A percentile compares a stretch with the other conserved stretches of the same genome.
These are phyloP conservation scores for Sarcophaga peregrina DNA, from an alignment of 1,140 invertebrate species.

Conservation along the genomic window DNA sequence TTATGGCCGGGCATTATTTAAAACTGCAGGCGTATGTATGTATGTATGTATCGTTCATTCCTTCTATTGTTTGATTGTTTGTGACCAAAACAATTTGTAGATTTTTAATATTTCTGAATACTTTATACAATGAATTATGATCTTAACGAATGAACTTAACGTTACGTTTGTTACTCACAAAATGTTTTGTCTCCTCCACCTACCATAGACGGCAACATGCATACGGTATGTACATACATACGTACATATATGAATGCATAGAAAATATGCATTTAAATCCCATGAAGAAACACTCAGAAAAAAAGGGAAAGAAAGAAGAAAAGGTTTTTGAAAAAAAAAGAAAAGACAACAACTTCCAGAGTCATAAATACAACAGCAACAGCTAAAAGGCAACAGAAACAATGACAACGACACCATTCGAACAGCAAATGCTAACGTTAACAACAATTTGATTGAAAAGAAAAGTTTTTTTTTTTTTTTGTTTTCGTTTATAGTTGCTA, in stretches of 20 bases:
- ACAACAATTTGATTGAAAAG: not conserved
- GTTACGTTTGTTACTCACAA: not conserved
- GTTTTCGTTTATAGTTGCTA: not conserved
- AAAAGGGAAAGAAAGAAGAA: not conserved
- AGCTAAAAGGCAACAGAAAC: not conserved
- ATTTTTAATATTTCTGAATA: conserved; percentile 39
- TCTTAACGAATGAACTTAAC: conserved; percentile 29
- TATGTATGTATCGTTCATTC: no score
- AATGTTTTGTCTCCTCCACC: no score
- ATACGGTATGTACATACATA: no score
- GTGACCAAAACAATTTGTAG: conserved; percentile 38
- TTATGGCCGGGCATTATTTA: no score
- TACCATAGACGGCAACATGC: no score
- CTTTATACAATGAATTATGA: conserved; percentile 41
- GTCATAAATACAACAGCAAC: not conserved
- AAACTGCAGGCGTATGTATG: no score
- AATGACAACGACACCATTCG: not conserved
- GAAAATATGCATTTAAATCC: no score
- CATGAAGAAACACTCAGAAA: no score
- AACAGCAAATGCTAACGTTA: conserved; percentile 22
- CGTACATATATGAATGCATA: no score
- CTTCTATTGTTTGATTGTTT: not conserved
- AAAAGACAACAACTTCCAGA: not conserved
- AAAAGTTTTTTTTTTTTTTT: not conserved
- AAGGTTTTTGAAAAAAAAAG: not conserved